Percentiles rank a stretch among this genome's conserved stretches.
Evolutionary conservation across 2,113 vertebrate genomes (phyloP).

Genomic region (Ciconia stormi): DNA sequence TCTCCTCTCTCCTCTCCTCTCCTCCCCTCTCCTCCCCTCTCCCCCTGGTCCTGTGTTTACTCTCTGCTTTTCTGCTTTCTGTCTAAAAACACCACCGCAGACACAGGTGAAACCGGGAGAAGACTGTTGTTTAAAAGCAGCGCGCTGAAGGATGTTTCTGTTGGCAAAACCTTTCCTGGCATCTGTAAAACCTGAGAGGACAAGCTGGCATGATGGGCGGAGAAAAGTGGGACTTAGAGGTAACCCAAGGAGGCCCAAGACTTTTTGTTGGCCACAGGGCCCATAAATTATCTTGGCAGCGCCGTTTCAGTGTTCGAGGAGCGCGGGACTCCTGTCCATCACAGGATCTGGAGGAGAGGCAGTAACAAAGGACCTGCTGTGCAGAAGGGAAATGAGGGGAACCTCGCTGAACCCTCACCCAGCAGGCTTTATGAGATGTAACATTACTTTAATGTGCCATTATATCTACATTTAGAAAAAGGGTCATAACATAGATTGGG

Average conservation of each 20-base stretch:
- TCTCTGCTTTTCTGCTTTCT: not conserved
- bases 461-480: constrained; percentile 23
- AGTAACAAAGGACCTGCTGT: constrained; percentile 49
- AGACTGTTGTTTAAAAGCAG: not conserved
- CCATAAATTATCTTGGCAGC: not conserved
- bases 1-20: too few relatives aligned
- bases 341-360: not conserved
- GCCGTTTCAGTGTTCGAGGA: not conserved
- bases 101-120: not conserved
- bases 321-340: not conserved
- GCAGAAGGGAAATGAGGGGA: not conserved
- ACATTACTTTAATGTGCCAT: constrained; percentile 19
- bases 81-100: not conserved
- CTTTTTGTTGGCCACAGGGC: not conserved
- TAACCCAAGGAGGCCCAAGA: not conserved
- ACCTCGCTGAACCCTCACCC: constrained; percentile 30
- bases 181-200: not conserved
- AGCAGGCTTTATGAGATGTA: constrained; percentile 24
- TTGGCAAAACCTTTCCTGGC: not conserved
- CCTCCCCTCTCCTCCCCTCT: too few relatives aligned
- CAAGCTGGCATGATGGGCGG: not conserved
- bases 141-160: not conserved
- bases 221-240: not conserved
- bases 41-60: not conserved
- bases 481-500: not conserved